Evolutionary conservation across 1,140 invertebrate genomes (phyloP), one percentile per base, ranked within the genome.

Genomic region (Argopecten irradians): DNA sequence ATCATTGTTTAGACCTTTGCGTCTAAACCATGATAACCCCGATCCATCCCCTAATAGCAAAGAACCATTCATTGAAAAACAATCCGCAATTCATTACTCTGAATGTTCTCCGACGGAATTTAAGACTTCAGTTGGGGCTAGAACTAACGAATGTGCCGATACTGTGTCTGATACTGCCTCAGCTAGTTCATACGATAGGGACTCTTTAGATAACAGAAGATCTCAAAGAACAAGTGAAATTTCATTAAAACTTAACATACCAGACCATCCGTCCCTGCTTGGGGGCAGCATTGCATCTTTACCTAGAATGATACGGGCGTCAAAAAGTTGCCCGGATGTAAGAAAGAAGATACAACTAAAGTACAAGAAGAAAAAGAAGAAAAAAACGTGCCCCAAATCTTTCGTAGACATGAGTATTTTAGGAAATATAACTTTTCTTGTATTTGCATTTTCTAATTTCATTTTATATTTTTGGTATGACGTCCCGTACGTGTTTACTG

Each of bases 1-100:
- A 19, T 95, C 97, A 0, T 95, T 98, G 91, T 99, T 98, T 94
- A 96, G 97, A 85, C 98, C 98, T 1, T 95, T 98, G 16, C n/a
- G 16, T 35, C 28, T 22, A 7, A 28, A 22, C 14, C 13, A 33
- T 14, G 86, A 55, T 35, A 34, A 35, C 22, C 22, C 13, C 55
- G 71, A 82, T n/a, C 0, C 46, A 82, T 14, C 14, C 9, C 14
- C 39, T 11, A 41, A 36, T 35, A 71, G 34, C 19, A 7, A n/a
- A 16, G 71, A 71, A 39, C n/a, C 34, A 22, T 82, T 82, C 8
- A 36, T 41, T 82, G 22, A 19, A 82, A 8, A 39, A 22, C 0
- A 82, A 22, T 22, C 16, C 14, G 8, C 14, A 3, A 13, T 19
- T 13, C 19, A 33, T 9, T 28, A 87, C 55, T 33, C 39, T 13